Evolutionary conservation across 2,888 invertebrate genomes (phyloP).

Genomic region (Cremastinae sp.): DNA sequence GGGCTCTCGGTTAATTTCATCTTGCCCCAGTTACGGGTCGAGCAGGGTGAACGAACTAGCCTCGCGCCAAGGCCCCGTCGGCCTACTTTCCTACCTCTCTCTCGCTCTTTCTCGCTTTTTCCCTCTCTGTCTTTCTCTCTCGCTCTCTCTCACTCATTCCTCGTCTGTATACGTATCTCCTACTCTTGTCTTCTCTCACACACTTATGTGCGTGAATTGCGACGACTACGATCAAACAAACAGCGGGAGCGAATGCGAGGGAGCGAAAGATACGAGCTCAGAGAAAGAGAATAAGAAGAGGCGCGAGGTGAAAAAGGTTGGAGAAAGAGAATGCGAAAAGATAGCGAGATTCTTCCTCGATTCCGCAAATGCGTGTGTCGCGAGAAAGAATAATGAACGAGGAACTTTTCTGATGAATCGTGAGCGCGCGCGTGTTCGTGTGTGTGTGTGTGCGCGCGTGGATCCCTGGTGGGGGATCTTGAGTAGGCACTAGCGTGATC

Average conservation of each 20-base stretch:
- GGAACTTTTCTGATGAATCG: conserved; percentile 48
- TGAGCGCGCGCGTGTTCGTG: conserved; percentile 10
- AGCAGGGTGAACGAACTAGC: conserved; percentile 84
- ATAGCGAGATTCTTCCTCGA: conserved; percentile 19
- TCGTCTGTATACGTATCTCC: neutral
- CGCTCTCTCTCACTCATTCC: conserved; percentile 14
- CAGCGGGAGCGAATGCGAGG: conserved; percentile 1
- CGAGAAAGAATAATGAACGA: conserved; percentile 60
- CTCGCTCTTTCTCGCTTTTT: conserved; percentile 42
- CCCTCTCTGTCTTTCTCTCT: conserved; percentile 27
- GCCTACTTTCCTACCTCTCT: conserved; percentile 76
- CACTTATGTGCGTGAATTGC: too few relatives aligned
- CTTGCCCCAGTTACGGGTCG: conserved; percentile 84
- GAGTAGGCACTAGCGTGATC: conserved; percentile 56
- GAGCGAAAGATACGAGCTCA: conserved; percentile 44
- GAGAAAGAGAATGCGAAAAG: conserved; percentile 50
- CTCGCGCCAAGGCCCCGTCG: conserved; percentile 80
- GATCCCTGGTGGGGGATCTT: conserved; percentile 30
- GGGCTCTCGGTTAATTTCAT: conserved; percentile 83
- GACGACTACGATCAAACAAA: too few relatives aligned
- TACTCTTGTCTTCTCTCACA: too few relatives aligned
- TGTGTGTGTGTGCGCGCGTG: conserved; percentile 7
- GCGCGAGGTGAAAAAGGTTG: neutral
- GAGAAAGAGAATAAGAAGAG: conserved; percentile 59
- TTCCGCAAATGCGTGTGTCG: conserved; percentile 39